Base-by-base conservation (phyloP, 1,140 invertebrate genomes). In the Megathymus violae region DNA sequence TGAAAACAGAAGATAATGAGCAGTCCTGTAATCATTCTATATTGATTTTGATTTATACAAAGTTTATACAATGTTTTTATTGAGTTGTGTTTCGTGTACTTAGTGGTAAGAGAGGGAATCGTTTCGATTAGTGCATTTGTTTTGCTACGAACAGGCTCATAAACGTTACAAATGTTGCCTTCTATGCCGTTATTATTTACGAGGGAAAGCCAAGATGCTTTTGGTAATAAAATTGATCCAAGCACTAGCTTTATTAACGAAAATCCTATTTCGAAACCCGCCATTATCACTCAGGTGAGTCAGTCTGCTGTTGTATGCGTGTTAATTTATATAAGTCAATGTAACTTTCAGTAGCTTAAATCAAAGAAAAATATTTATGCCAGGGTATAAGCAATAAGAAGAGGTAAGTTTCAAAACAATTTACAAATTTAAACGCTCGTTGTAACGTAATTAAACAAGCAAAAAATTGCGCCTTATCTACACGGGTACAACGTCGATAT, bases 161-260 rank as follows among this genome's bases (percentile, higher is more conserved):
- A 87, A 59, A 70, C 83, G 43, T 74, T 90, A 44, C 88, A 92
- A 65, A 92, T 93, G 89, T 82, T 94, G 70, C 91, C 91, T 70
- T 92, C 89, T 69, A 92, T 93, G 89, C 92, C 92, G 46, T 84
- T 89, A 59, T 77, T 92, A 67, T 83, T 85, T 63, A 80, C 85
- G 25, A 88, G 90, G 71, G 85, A 86, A 11, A 86, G 84, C 77
- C 78, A 85, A 64, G 87, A 89, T 81, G 85, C 74, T 46, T 86
- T 87, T 63, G 85, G 81, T 17, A 89, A 85, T 71, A 91, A 82
- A 82, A 83, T 84, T 69, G 82, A 74, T 43, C 76, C 82, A 43
- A 81, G 78, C 64, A 88, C 77, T 22, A 89, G 76, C 73, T 78
- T 82, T 70, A 84, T 76, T 51, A 80, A 54, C 52, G 74, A 78